Conservation (phyloP, 2,797 vertebrate genomes). For the Rhinatrema bivittatum region DNA sequence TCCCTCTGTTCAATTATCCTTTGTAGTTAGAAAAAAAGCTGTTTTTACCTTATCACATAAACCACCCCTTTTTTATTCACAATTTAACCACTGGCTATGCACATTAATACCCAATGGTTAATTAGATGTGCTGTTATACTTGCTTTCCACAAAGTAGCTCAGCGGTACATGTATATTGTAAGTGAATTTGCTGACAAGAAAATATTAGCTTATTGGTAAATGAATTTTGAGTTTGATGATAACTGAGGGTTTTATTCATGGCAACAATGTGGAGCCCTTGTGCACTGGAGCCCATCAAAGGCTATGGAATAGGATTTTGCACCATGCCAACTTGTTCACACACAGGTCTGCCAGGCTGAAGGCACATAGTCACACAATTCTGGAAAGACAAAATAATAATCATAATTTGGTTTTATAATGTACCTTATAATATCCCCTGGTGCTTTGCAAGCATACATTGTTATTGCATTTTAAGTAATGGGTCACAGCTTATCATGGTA, state of each 20-base stretch:
- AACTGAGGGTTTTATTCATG: slow-evolving; percentile 15
- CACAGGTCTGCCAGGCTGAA: neutral
- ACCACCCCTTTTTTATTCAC: slow-evolving; percentile 22
- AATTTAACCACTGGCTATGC: slow-evolving; percentile 20
- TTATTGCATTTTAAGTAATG: too few relatives aligned
- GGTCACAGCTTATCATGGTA: too few relatives aligned
- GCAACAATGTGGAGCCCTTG: slow-evolving; percentile 15
- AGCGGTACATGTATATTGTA: slow-evolving; percentile 22
- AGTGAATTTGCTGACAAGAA: slow-evolving; percentile 22
- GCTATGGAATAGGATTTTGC: slow-evolving; percentile 6
- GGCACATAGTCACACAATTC: slow-evolving; percentile 1
- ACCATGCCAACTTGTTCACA: slow-evolving; percentile 10
- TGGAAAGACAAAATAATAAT: neutral
- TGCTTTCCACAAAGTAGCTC: slow-evolving; percentile 16
- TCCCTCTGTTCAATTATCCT: slow-evolving; percentile 16
- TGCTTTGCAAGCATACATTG: too few relatives aligned
- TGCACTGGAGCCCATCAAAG: slow-evolving; percentile 9
- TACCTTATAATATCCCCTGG: too few relatives aligned
- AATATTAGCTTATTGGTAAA: slow-evolving; percentile 23
- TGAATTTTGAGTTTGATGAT: slow-evolving; percentile 22
- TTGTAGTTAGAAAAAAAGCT: slow-evolving; percentile 17
- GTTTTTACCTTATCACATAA: slow-evolving; percentile 21
- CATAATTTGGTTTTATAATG: too few relatives aligned
- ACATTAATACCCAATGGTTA: slow-evolving; percentile 25
- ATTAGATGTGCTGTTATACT: slow-evolving; percentile 22